Base-by-base conservation (phyloP, 2,113 vertebrate species). In the Theropithecus gelada region DNA sequence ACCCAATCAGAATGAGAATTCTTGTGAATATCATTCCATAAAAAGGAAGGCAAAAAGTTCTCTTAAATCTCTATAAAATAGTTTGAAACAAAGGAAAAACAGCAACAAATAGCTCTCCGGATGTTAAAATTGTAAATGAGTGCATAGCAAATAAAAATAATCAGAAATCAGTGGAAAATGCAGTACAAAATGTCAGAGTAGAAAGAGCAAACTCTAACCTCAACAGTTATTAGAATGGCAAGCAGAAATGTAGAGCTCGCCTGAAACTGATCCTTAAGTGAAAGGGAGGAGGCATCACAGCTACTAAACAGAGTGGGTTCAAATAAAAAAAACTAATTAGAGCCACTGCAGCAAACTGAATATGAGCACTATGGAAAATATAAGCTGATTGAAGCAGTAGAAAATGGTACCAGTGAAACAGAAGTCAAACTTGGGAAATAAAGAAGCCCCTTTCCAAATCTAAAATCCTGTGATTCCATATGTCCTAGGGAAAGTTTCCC, bases 1-100 rank as follows among this genome's bases (percentile, higher is more conserved):
- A 32, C 20, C 64, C 43, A 70, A 94, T 40, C 45, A 32, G 43
- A 92, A 64, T 95, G 59, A 89, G 83, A 97, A 95, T 90, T 94
- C 52, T 68, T 88, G 55, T 38, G n/a, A 18, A 48, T 88, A 40
- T 48, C 75, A 9, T 32, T 73, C 16, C 64, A 48, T 84, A 12
- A 78, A 38, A 83, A 88, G 25, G 70, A 89, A 75, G 16, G 75
- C 75, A 10, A 48, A 52, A 83, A 52, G 38, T 75, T 66, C 45
- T 84, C 70, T 83, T 90, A 87, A 89, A 23, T 55, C 38, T 84
- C 45, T 88, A 40, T 76, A 40, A 66, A 83, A 61, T 38, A 66
- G 27, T 84, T n/a, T 83, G 43, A 87, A 83, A 83, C 35, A 68
- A 87, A 43, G 14, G 87, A 59, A 78, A 61, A 11, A 59, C 25